phyloP scores from a whole-genome alignment of 1,140 invertebrate genomes.

The Hermetia illucens region DNA sequence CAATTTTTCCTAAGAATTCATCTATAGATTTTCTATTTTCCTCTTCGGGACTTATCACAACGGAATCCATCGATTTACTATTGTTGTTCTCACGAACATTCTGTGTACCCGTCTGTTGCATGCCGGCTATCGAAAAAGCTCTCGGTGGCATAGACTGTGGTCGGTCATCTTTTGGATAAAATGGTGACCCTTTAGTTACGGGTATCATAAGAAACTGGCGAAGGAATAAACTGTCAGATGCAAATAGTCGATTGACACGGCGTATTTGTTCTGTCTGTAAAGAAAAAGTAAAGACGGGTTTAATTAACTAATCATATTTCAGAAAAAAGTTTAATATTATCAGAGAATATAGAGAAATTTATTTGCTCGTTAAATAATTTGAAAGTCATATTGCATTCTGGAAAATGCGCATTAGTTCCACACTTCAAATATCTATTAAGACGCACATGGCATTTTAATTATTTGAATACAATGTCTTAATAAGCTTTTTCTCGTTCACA shows the following conservation, averaged over 20 bases:
- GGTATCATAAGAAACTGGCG: slow-evolving; percentile 69
- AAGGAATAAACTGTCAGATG: slow-evolving; percentile 77
- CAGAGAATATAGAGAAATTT: no score
- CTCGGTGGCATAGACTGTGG: slow-evolving; percentile 3
- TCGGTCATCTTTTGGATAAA: slow-evolving; percentile 33
- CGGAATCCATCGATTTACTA: slow-evolving; percentile 32
- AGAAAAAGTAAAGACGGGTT: slow-evolving; percentile 8
- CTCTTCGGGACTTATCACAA: slow-evolving; percentile 42
- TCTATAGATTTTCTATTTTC: slow-evolving; percentile 50
- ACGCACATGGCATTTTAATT: no score
- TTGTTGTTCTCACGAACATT: slow-evolving; percentile 26
- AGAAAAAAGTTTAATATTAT: no score
- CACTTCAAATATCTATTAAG: no score
- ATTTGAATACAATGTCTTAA: no score
- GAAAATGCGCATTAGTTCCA: no score
- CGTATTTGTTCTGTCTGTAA: slow-evolving; percentile 81
- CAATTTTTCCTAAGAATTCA: slow-evolving; percentile 76
- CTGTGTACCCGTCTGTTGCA: slow-evolving; percentile 15
- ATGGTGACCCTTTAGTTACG: slow-evolving; percentile 43
- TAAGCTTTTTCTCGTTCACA: no score
- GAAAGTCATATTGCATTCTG: no score
- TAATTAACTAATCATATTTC: slow-evolving; percentile 1
- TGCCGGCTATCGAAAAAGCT: slow-evolving; percentile 34
- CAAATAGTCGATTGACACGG: slow-evolving; percentile 72
- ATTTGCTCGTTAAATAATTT: no score